Percentiles rank a stretch among this genome's conserved stretches.
These are phyloP conservation scores for Scomber scombrus DNA, from an alignment of 2,113 vertebrate genomes.

Conservation along the genomic window DNA sequence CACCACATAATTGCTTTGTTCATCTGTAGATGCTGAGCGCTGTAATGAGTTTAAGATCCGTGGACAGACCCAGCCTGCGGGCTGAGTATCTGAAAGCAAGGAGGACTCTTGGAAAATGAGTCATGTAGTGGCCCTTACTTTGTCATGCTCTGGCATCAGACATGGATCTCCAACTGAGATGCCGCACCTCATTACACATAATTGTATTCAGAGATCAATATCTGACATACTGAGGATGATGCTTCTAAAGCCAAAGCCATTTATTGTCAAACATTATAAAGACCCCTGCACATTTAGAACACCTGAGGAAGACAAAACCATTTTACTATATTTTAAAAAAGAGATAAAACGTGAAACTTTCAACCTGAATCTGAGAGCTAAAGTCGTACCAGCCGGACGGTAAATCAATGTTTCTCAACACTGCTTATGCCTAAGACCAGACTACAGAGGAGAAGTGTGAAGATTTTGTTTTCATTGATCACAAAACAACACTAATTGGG, in stretches of 20 bases:
- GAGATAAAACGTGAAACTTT: background rate
- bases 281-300: background rate
- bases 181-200: slow-evolving; percentile 30
- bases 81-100: slow-evolving; percentile 1
- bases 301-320: background rate
- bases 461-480: background rate
- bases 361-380: background rate
- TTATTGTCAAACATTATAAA: slow-evolving; percentile 18
- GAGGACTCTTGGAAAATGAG: slow-evolving; percentile 38
- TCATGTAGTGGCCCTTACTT: slow-evolving; percentile 21
- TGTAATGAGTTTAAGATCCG: slow-evolving; percentile 49
- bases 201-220: slow-evolving; percentile 42
- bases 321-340: background rate
- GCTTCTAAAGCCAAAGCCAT: slow-evolving; percentile 16
- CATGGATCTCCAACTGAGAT: slow-evolving; percentile 26
- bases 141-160: slow-evolving; percentile 26
- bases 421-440: background rate
- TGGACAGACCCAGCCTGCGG: slow-evolving; percentile 22
- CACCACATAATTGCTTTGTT: slow-evolving; percentile 53
- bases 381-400: background rate
- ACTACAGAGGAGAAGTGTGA: background rate
- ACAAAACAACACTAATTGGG: background rate
- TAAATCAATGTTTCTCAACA: background rate
- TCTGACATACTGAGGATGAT: slow-evolving; percentile 27
- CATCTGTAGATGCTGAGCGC: slow-evolving; percentile 13